These are phyloP conservation scores for Crossaster papposus DNA, from an alignment of 53 echinoderm and acorn worm species.

Conservation along the genomic window DNA sequence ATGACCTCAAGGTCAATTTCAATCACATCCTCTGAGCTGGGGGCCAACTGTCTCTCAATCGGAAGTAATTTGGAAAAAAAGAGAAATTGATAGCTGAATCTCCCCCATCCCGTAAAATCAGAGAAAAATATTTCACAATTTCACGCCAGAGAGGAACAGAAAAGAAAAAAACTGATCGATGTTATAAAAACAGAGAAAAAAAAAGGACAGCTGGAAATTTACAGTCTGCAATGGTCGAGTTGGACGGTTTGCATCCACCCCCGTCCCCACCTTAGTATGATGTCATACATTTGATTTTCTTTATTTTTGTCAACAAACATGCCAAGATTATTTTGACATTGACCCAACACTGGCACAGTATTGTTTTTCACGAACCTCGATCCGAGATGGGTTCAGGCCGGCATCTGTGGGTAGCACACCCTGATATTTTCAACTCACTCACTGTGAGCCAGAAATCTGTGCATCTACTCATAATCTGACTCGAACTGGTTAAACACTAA, in stretches of 20 bases:
- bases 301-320: no score
- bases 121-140: conserved; percentile 5
- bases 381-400: no score
- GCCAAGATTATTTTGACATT: no score
- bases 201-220: background rate
- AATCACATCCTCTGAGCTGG: background rate
- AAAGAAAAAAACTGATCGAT: background rate
- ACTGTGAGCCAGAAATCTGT: no score
- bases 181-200: background rate
- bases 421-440: no score
- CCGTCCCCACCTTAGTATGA: no score
- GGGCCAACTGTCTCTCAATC: background rate
- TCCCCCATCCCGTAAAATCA: background rate
- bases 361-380: no score
- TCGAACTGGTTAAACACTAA: no score
- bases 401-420: no score
- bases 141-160: background rate
- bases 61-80: background rate
- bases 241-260: background rate
- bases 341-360: no score
- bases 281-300: no score
- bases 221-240: background rate
- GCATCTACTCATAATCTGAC: no score
- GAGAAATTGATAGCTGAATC: background rate
- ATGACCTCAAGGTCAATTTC: conserved; percentile 4